Evolutionary conservation across 2,888 invertebrate genomes (phyloP), one percentile per base, ranked within the genome.

Genomic region (Electrophaes corylata): DNA sequence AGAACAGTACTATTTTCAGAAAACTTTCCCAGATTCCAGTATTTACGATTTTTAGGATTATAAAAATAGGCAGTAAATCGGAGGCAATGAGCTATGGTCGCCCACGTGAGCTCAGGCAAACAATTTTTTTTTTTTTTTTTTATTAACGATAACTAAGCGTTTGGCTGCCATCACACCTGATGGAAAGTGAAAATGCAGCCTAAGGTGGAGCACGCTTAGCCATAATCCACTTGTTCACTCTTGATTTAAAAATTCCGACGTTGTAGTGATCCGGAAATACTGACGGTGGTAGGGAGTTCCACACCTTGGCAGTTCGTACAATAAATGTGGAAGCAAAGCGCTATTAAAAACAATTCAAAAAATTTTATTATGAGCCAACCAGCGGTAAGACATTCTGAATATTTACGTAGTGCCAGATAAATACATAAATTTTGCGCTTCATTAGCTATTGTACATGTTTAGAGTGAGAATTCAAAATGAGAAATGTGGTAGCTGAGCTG

Each of bases 31-130:
- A 41, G 31, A 46, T 16, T 26, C 23, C 26, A 35, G 44, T 57
- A 6, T 4, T 49, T 45, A 60, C 54, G 67, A 67, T 62, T 63
- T 60, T 60, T 60, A 40, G 41, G 20, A 58, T 70, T 70, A 69
- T 76, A 73, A 76, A 72, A 73, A 72, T 68, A 65, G 66, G 68
- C 69, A 60, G 69, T 72, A 67, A 75, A 75, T 71, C 70, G 12
- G n/a, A 26, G 37, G 23, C 19, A 37, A 45, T 72, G 71, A 73
- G 71, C 59, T 57, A 46, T 43, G 39, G 59, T 23, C 75, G 61
- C 78, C 78, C 74, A 78, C 78, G 64, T 54, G 58, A 65, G 63
- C 16, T 75, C 10, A 37, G 14, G 37, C 8, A 37, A 74, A 77
- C 72, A 77, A 19, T 39, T n/a, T n/a, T n/a, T n/a, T n/a, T n/a